These are phyloP conservation scores for Myopa tessellatipennis DNA, from an alignment of 2,888 invertebrate genomes.

Conservation along the genomic window DNA sequence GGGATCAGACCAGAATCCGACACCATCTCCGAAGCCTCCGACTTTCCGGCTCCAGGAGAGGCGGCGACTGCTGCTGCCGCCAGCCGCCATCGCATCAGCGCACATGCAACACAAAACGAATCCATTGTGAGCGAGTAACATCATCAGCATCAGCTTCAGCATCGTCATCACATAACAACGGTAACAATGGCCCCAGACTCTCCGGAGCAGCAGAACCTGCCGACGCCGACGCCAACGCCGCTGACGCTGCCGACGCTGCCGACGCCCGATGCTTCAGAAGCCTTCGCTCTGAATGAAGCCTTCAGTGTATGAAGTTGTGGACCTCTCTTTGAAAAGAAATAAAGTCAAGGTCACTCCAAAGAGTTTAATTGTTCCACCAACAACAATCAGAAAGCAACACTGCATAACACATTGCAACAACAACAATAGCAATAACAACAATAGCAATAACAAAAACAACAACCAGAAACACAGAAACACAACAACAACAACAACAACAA, in stretches of 20 bases:
- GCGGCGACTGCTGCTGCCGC: constrained; percentile 18
- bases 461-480: constrained; percentile 7
- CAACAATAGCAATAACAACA: constrained; percentile 12
- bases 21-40: constrained; percentile 1
- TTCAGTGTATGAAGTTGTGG: constrained; percentile 22
- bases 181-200: constrained; percentile 26
- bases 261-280: constrained; percentile 46
- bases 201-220: constrained; percentile 17
- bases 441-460: no score
- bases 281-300: constrained; percentile 43
- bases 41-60: not conserved
- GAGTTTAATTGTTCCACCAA: constrained; percentile 67
- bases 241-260: constrained; percentile 14
- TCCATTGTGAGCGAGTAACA: constrained; percentile 22
- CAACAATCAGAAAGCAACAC: constrained; percentile 34
- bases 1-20: constrained; percentile 21
- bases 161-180: not conserved
- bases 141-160: constrained; percentile 1
- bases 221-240: constrained; percentile 21
- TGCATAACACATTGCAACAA: constrained; percentile 23
- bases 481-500: constrained; percentile 8
- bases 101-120: constrained; percentile 12
- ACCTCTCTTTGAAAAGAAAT: constrained; percentile 57
- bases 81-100: not conserved
- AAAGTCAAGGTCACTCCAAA: constrained; percentile 68